Conservation (phyloP, 2,113 vertebrate species). For the Tamias sibiricus region DNA sequence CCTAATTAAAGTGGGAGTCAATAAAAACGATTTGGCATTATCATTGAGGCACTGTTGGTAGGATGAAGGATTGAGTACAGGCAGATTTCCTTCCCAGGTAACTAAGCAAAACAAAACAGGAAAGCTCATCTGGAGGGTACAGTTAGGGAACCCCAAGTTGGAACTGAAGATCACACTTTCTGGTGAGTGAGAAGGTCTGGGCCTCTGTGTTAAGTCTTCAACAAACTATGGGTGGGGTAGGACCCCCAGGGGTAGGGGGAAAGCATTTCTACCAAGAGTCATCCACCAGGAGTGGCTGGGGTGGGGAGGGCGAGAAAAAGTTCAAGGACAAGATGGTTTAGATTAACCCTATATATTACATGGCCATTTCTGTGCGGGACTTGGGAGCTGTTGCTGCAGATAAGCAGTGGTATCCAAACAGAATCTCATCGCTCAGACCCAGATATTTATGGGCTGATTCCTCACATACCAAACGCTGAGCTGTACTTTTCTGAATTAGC, state of each 20-base stretch:
- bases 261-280: not conserved
- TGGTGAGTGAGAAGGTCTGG: not conserved
- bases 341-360: not conserved
- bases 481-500: constrained; percentile 58
- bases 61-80: not conserved
- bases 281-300: not conserved
- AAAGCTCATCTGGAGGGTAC: not conserved
- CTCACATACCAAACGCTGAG: constrained; percentile 58
- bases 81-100: constrained; percentile 12
- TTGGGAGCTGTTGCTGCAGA: not conserved
- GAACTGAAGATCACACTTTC: not conserved
- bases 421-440: not conserved
- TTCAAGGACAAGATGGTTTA: not conserved
- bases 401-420: not conserved
- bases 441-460: constrained; percentile 2
- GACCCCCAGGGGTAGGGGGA: not conserved
- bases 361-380: not conserved
- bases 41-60: not conserved
- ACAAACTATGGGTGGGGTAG: not conserved
- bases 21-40: constrained; percentile 31
- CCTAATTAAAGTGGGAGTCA: constrained; percentile 75
- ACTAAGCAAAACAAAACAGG: constrained; percentile 18
- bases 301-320: not conserved
- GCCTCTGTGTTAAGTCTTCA: not conserved
- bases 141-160: not conserved